Percentiles rank a stretch among this genome's conserved stretches.
phyloP scores from a whole-genome alignment of 2,113 vertebrate genomes.

The Sander lucioperca region DNA sequence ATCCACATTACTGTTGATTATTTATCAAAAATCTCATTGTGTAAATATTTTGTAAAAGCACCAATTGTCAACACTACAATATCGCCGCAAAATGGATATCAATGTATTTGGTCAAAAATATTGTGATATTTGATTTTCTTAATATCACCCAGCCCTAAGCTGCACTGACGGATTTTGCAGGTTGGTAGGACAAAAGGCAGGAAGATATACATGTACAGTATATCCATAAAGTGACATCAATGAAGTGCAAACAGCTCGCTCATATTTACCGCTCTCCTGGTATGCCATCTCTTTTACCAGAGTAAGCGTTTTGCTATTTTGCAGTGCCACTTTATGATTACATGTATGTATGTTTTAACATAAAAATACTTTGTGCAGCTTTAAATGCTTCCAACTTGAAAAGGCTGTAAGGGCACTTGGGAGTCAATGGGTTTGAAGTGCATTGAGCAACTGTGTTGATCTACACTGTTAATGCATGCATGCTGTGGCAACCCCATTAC shows the following conservation, averaged over 20 bases:
- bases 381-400: constrained; percentile 40
- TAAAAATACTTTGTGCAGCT: constrained; percentile 38
- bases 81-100: no score
- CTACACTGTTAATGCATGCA: constrained; percentile 57
- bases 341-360: constrained; percentile 39
- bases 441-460: constrained; percentile 59
- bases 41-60: no score
- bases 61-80: no score
- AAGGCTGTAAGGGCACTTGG: constrained; percentile 51
- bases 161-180: background rate
- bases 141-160: no score
- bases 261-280: constrained; percentile 3
- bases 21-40: no score
- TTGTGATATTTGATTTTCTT: no score
- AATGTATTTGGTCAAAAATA: no score
- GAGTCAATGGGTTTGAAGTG: constrained; percentile 54
- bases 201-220: background rate
- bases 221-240: constrained; percentile 20
- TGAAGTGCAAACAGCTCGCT: constrained; percentile 10
- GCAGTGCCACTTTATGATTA: constrained; percentile 42
- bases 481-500: constrained; percentile 64
- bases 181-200: background rate
- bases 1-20: no score
- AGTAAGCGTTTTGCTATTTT: constrained; percentile 19
- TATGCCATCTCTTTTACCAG: constrained; percentile 21